Conservation (phyloP, 2,888 invertebrate genomes). For the Brachyptera putata region DNA sequence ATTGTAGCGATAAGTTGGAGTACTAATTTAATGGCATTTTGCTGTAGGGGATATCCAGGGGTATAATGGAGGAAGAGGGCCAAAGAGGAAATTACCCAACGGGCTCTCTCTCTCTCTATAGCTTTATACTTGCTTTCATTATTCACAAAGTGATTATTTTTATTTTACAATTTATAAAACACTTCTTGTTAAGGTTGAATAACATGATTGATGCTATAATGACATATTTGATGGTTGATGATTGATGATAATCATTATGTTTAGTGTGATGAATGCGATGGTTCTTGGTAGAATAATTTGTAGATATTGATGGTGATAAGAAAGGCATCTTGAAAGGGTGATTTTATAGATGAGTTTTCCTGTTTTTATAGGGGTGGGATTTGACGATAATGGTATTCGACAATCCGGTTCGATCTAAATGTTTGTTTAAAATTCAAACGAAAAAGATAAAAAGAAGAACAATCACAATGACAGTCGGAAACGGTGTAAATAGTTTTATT, state of each 20-base stretch:
- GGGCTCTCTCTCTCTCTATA: too few relatives aligned
- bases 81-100: slow-evolving; percentile 8
- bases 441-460: too few relatives aligned
- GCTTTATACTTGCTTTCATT: not conserved
- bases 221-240: slow-evolving; percentile 1
- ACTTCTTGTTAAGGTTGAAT: not conserved
- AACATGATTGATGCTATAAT: not conserved
- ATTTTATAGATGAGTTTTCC: too few relatives aligned
- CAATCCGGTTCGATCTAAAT: too few relatives aligned
- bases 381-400: too few relatives aligned
- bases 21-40: slow-evolving; percentile 5
- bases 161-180: slow-evolving; percentile 2
- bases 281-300: too few relatives aligned
- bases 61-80: not conserved
- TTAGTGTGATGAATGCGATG: not conserved
- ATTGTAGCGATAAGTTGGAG: not conserved
- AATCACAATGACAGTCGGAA: too few relatives aligned
- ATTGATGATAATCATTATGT: slow-evolving; percentile 6
- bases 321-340: too few relatives aligned
- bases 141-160: slow-evolving; percentile 10
- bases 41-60: not conserved
- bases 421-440: too few relatives aligned
- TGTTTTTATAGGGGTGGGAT: too few relatives aligned
- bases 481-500: too few relatives aligned
- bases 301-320: too few relatives aligned